phyloP scores from a whole-genome alignment of 92 coral and sea anemone species.

The Micromussa lordhowensis region DNA sequence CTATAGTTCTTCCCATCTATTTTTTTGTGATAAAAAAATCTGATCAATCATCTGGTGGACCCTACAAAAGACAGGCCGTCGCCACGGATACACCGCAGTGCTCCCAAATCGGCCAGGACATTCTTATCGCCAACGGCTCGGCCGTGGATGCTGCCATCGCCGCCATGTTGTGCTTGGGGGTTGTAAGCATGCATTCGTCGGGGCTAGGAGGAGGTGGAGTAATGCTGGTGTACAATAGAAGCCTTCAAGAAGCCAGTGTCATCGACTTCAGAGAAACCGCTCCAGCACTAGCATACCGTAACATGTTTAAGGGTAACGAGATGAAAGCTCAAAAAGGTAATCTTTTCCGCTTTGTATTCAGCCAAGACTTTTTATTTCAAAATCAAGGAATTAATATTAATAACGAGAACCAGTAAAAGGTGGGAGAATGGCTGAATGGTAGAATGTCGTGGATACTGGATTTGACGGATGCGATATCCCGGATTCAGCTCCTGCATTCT shows the following conservation, averaged over 20 bases:
- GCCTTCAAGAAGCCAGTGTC: constrained; percentile 27
- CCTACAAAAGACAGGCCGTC: constrained; percentile 63
- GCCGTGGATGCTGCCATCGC: constrained; percentile 99
- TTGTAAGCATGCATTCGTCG: too few relatives aligned
- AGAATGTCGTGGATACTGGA: too few relatives aligned
- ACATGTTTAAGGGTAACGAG: constrained; percentile 55
- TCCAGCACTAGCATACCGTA: constrained; percentile 58
- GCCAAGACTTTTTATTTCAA: too few relatives aligned
- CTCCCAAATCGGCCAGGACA: constrained; percentile 79
- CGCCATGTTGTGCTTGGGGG: too few relatives aligned
- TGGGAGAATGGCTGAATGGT: too few relatives aligned
- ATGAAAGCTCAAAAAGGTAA: constrained; percentile 37
- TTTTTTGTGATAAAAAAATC: not conserved
- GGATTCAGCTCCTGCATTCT: too few relatives aligned
- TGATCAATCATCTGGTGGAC: constrained; percentile 32
- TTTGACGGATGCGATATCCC: too few relatives aligned
- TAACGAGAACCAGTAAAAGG: too few relatives aligned
- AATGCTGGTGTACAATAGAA: constrained; percentile 76
- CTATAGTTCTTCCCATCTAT: too few relatives aligned
- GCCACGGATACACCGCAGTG: constrained; percentile 64
- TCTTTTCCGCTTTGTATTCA: too few relatives aligned
- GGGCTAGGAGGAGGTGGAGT: constrained; percentile 93
- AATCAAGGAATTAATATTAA: too few relatives aligned
- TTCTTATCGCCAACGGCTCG: constrained; percentile 71
- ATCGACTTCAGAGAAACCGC: constrained; percentile 86